A percentile compares a stretch with the other conserved stretches of the same genome.
These are phyloP conservation scores for Carterocephalus palaemon DNA, from an alignment of 2,888 invertebrate genomes.

Conservation along the genomic window DNA sequence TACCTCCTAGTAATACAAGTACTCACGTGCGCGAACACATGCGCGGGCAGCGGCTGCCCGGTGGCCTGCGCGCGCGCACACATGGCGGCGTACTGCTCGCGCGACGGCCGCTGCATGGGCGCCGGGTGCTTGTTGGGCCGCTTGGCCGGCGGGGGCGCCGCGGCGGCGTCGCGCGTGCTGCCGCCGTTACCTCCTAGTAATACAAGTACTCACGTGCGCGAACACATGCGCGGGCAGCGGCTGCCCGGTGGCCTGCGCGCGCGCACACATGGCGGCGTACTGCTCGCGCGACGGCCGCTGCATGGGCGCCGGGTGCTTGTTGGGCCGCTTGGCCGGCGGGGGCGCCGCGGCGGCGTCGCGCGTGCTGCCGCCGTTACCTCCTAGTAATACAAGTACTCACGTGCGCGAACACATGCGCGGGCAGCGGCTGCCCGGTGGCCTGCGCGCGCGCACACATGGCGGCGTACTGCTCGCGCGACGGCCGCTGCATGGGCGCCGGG, in stretches of 20 bases:
- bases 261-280: constrained; percentile 85
- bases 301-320: constrained; percentile 86
- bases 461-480: constrained; percentile 84
- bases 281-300: constrained; percentile 84
- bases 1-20: too few relatives aligned
- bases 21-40: too few relatives aligned
- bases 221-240: constrained; percentile 83
- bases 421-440: constrained; percentile 83
- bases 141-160: too few relatives aligned
- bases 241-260: constrained; percentile 82
- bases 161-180: too few relatives aligned
- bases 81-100: too few relatives aligned
- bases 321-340: constrained; percentile 89
- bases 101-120: too few relatives aligned
- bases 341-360: constrained; percentile 64
- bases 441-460: constrained; percentile 83
- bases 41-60: too few relatives aligned
- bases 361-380: constrained; percentile 45
- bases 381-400: constrained; percentile 57
- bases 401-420: constrained; percentile 83
- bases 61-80: constrained; percentile 83
- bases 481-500: constrained; percentile 84
- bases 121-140: too few relatives aligned
- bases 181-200: too few relatives aligned
- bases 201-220: constrained; percentile 79